A percentile compares a stretch with the other conserved stretches of the same genome.
phyloP scores from a whole-genome alignment of 2,888 invertebrate species.

The Eupithecia centaureata region DNA sequence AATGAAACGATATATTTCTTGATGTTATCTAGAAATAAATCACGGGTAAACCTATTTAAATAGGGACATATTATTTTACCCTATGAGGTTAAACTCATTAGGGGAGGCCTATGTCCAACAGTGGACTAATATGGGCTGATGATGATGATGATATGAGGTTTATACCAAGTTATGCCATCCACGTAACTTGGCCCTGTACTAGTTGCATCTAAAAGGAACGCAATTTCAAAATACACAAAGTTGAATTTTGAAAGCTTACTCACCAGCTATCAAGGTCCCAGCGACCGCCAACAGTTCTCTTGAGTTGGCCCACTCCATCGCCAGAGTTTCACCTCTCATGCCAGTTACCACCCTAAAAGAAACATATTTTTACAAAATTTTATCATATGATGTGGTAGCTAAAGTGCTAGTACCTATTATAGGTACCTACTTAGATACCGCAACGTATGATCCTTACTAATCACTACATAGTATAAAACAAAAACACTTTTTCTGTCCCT shows the following conservation, averaged over 20 bases:
- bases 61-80: neutral
- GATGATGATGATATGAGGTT: too few species aligned
- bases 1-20: neutral
- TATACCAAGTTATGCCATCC: neutral
- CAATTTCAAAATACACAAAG: neutral
- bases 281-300: conserved; percentile 96
- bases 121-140: too few species aligned
- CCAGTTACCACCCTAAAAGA: conserved; percentile 87
- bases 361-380: neutral
- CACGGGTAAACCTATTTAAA: neutral
- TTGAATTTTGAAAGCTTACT: neutral
- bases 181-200: neutral
- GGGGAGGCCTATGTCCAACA: too few species aligned
- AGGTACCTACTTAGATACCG: too few species aligned
- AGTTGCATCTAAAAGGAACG: conserved; percentile 24
- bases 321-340: conserved; percentile 89
- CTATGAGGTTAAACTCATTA: too few species aligned
- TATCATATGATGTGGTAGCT: neutral
- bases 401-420: neutral
- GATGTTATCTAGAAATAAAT: neutral
- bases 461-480: too few species aligned
- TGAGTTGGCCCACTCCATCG: conserved; percentile 98
- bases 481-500: too few species aligned
- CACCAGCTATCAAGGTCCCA: conserved; percentile 85
- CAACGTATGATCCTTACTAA: too few species aligned